Evolutionary conservation across 1,140 invertebrate species (phyloP).

Genomic region (Lamellibrachia luymesi): DNA sequence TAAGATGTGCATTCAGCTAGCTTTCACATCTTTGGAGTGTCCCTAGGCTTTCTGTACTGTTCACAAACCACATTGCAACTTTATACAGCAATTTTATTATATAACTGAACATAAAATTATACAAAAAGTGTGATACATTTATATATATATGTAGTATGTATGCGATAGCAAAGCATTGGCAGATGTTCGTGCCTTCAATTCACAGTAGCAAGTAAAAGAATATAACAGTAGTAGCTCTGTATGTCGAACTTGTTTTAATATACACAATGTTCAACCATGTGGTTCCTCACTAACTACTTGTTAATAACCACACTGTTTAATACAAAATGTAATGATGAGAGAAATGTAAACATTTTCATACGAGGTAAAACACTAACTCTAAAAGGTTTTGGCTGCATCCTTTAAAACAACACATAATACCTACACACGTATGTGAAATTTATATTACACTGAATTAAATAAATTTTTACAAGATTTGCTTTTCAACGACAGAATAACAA

Average conservation of each 20-base stretch:
- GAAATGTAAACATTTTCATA: background rate
- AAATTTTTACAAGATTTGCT: slow-evolving; percentile 1
- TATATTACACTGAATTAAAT: background rate
- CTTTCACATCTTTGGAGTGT: too few species aligned
- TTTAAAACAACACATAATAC: background rate
- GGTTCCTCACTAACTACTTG: background rate
- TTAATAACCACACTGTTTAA: background rate
- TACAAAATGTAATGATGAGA: background rate
- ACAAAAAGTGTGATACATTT: background rate
- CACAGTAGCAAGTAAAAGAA: background rate
- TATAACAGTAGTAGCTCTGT: background rate
- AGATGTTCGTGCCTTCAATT: background rate
- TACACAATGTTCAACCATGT: background rate
- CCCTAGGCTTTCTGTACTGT: background rate
- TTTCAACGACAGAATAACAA: background rate
- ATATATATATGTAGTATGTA: background rate
- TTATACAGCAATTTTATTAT: background rate
- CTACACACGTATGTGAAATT: background rate
- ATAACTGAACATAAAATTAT: slow-evolving; percentile 2
- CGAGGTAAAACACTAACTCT: background rate
- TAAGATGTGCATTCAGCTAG: background rate
- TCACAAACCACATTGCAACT: background rate
- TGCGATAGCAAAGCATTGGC: background rate
- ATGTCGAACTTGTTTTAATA: background rate
- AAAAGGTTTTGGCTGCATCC: slow-evolving; percentile 3